These are phyloP conservation scores for Istiophorus platypterus DNA, from an alignment of 2,113 vertebrate genomes.

Conservation along the genomic window DNA sequence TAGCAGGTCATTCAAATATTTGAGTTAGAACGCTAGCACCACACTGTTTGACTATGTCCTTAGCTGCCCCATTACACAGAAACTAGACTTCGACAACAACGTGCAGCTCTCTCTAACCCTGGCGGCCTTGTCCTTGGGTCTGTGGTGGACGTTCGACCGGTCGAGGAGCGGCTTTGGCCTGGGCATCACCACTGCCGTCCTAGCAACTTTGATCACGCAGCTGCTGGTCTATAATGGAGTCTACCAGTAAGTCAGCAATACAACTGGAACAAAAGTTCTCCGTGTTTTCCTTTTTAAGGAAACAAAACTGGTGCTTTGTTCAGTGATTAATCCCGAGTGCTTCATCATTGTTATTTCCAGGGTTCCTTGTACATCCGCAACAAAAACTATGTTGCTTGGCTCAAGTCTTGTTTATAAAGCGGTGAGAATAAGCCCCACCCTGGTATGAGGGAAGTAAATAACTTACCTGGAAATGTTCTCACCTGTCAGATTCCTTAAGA, in stretches of 20 bases:
- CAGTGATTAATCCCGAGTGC: background rate
- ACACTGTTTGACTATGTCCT: conserved; percentile 52
- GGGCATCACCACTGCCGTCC: conserved; percentile 93
- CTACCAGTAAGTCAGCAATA: conserved; percentile 91
- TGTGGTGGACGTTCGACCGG: conserved; percentile 99
- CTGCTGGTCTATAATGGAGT: conserved; percentile 96
- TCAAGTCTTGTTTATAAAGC: background rate
- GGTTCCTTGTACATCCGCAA: background rate
- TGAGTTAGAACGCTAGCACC: conserved; percentile 8
- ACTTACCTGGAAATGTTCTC: background rate
- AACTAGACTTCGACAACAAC: conserved; percentile 97
- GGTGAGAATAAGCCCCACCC: background rate
- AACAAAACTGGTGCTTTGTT: background rate
- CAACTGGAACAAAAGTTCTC: background rate
- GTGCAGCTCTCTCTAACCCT: conserved; percentile 95
- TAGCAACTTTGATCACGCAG: conserved; percentile 94
- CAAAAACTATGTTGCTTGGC: background rate
- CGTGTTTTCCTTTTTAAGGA: background rate
- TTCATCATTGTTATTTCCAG: background rate
- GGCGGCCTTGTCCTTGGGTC: conserved; percentile 93
- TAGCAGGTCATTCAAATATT: conserved; percentile 47
- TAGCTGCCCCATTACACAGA: conserved; percentile 83
- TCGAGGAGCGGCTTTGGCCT: conserved; percentile 96
- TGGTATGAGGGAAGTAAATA: background rate
- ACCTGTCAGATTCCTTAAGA: conserved; percentile 15